phyloP scores from a whole-genome alignment of 2,888 invertebrate species.

The Thera obeliscata region DNA sequence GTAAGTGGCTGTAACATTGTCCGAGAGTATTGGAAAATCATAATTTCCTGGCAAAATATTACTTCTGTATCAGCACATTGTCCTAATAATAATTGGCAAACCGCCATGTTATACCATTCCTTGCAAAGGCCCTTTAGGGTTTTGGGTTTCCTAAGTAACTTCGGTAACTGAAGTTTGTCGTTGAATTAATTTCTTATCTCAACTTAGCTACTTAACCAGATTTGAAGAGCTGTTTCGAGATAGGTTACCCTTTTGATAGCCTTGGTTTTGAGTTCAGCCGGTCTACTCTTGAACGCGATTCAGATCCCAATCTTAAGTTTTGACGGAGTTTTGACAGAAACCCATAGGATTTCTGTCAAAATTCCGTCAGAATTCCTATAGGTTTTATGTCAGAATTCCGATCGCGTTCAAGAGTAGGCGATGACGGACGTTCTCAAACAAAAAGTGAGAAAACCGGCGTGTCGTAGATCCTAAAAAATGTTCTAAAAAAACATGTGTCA shows the following conservation, averaged over 20 bases:
- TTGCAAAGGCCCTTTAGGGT: conserved; percentile 39
- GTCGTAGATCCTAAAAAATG: too few species aligned
- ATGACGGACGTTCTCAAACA: too few species aligned
- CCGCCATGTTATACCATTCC: conserved; percentile 36
- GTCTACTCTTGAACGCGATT: too few species aligned
- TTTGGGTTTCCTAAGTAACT: conserved; percentile 37
- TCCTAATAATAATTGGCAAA: conserved; percentile 37
- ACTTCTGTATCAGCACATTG: conserved; percentile 20
- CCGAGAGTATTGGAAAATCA: conserved; percentile 16
- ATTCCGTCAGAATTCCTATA: too few species aligned
- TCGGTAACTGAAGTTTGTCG: conserved; percentile 27
- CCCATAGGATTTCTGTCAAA: too few species aligned
- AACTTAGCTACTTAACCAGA: conserved; percentile 28
- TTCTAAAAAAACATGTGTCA: too few species aligned
- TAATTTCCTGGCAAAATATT: conserved; percentile 11
- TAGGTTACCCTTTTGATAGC: conserved; percentile 13
- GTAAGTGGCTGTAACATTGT: conserved; percentile 3
- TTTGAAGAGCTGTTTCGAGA: conserved; percentile 16
- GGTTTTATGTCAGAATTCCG: too few species aligned
- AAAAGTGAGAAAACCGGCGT: too few species aligned
- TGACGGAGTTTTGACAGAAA: too few species aligned
- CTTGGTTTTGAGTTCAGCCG: conserved; percentile 5
- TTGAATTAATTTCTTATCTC: conserved; percentile 33
- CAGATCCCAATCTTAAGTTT: too few species aligned
- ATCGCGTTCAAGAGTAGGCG: too few species aligned